Conservation (phyloP, 2,888 invertebrate species). For the Ypsolopha sequella region DNA sequence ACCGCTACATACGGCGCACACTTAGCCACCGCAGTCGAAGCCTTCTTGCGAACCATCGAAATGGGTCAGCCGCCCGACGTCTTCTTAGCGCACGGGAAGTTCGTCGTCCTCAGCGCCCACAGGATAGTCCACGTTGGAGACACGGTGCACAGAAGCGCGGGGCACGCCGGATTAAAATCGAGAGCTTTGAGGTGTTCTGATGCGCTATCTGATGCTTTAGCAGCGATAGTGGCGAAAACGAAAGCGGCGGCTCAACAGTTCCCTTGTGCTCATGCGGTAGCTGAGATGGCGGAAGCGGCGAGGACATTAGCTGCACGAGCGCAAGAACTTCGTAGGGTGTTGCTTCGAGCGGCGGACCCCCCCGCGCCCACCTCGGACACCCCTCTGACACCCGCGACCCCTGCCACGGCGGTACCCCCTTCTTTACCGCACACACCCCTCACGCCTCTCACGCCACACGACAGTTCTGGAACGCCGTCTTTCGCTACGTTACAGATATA, state of each 20-base stretch:
- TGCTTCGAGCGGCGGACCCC: conserved; percentile 77
- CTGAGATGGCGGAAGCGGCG: conserved; percentile 94
- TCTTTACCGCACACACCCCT: conserved; percentile 41
- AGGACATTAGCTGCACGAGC: conserved; percentile 88
- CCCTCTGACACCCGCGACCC: conserved; percentile 25
- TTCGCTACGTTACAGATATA: conserved; percentile 44
- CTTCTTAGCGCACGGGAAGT: conserved; percentile 94
- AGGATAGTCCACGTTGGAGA: conserved; percentile 95
- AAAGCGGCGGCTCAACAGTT: conserved; percentile 93
- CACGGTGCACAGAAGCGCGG: conserved; percentile 89
- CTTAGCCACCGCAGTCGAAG: conserved; percentile 90
- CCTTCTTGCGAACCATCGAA: conserved; percentile 91
- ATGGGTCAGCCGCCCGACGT: conserved; percentile 94
- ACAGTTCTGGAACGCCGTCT: conserved; percentile 27
- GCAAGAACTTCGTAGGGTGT: conserved; percentile 80
- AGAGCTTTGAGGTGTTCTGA: conserved; percentile 83
- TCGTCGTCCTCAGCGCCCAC: conserved; percentile 94
- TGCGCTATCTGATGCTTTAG: conserved; percentile 83
- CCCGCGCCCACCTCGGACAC: conserved; percentile 27
- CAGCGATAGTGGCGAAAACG: conserved; percentile 87
- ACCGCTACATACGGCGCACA: conserved; percentile 87
- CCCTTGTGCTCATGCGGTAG: conserved; percentile 90
- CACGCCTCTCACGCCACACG: conserved; percentile 34
- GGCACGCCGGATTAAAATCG: conserved; percentile 78
- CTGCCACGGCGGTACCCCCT: conserved; percentile 42